Evolutionary conservation across 2,113 vertebrate genomes (phyloP), one percentile per base, ranked within the genome.

Genomic region (Amblyornis subalaris): DNA sequence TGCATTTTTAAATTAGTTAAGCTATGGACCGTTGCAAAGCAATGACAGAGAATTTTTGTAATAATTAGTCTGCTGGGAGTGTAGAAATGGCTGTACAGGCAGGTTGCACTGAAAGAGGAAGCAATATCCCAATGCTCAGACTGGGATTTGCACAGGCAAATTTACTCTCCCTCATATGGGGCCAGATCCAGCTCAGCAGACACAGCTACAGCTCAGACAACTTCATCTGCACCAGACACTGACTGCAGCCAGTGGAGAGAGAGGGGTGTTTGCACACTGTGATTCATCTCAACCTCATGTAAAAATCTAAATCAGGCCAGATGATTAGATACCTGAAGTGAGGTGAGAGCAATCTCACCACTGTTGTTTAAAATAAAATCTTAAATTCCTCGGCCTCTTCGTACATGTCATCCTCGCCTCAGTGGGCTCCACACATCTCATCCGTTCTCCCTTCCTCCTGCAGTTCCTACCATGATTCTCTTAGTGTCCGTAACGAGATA

Each of bases 1-100:
- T 98, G 97, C 97, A 97, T 98, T 98, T 98, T 97, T 94, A 98
- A 98, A 98, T 98, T 97, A 97, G 96, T 97, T 97, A 97, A 94
- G 96, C 97, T 79, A 42, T 93, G 96, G 96, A 98, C 96, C 93
- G 19, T 98, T 97, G 88, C 97, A 97, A 95, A 97, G 97, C 95
- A 96, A 97, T 96, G 96, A 97, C 97, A 97, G 95, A 96, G 96
- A 96, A 95, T 94, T 97, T 97, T 96, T 97, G 97, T 95, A 94
- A 96, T 97, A 97, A 97, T 97, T 96, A 97, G 95, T 76, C 93
- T 96, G 75, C 70, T 95, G 96, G 94, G 95, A 96, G 40, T 13
- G 54, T 65, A 90, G 84, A 77, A 91, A 93, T 61, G 73, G 58
- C 36, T 85, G 18, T 28, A 82, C 33, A 71, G 94, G 35, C 72